Evolutionary conservation across 2,888 invertebrate species (phyloP).

Genomic region (Parnassius mnemosyne): DNA sequence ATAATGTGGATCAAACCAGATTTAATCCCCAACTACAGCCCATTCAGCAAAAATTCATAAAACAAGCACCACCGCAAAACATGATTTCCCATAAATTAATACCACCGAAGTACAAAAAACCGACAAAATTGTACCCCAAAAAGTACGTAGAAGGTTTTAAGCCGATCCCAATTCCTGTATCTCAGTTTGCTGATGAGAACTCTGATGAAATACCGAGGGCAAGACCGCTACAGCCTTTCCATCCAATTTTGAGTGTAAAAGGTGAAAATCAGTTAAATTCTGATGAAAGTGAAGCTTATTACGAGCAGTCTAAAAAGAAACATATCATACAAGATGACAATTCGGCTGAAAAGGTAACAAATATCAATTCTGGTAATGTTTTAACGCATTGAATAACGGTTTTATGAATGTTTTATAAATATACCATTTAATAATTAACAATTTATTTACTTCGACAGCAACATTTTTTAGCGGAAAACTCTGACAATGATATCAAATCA

Average conservation of each 20-base stretch:
- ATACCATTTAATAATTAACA: neutral
- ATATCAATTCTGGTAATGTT: conserved; percentile 9
- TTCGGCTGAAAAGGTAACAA: conserved; percentile 30
- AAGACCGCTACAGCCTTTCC: conserved; percentile 63
- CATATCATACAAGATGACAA: conserved; percentile 63
- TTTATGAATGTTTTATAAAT: neutral
- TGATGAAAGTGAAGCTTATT: conserved; percentile 64
- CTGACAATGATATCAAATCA: conserved; percentile 38
- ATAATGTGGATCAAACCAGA: conserved; percentile 8
- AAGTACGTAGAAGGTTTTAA: conserved; percentile 77
- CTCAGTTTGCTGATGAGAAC: conserved; percentile 52
- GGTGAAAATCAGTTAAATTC: conserved; percentile 45
- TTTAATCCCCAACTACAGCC: conserved; percentile 13
- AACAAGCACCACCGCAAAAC: conserved; percentile 42
- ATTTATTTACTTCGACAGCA: conserved; percentile 2
- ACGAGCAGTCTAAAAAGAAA: conserved; percentile 76
- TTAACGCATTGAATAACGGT: neutral
- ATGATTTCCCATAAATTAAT: conserved; percentile 50
- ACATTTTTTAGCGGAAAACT: neutral
- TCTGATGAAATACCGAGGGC: conserved; percentile 64
- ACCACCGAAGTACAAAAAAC: conserved; percentile 56
- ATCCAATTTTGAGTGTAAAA: conserved; percentile 52
- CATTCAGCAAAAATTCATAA: conserved; percentile 36
- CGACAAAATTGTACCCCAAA: conserved; percentile 81
- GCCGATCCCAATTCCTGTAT: conserved; percentile 66